Conservation (phyloP, 2,888 invertebrate species). For the Ochropacha duplaris region DNA sequence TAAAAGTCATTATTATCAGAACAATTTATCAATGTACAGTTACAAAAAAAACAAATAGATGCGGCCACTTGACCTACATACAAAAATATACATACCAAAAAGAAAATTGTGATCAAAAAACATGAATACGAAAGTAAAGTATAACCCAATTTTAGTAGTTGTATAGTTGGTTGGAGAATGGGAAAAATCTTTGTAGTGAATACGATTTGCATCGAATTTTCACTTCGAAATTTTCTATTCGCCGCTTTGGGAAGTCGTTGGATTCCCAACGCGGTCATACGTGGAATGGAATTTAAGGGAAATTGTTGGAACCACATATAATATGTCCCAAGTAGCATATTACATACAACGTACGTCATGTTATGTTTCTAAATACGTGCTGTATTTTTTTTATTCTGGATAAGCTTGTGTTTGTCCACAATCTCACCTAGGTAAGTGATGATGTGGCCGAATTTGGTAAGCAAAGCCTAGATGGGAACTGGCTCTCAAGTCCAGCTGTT, state of each 20-base stretch:
- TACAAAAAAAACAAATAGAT: neutral
- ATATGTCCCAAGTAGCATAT: neutral
- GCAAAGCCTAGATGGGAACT: too few species aligned
- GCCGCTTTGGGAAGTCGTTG: conserved; percentile 1
- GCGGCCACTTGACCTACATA: neutral
- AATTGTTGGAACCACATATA: conserved; percentile 23
- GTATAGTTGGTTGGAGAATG: conserved; percentile 12
- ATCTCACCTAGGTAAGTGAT: too few species aligned
- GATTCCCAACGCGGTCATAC: conserved; percentile 22
- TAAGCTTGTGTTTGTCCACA: too few species aligned
- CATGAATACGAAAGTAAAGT: conserved; percentile 1
- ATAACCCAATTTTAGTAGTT: conserved; percentile 22
- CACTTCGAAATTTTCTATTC: conserved; percentile 13
- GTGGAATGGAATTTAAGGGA: conserved; percentile 28
- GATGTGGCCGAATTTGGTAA: too few species aligned
- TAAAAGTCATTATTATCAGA: too few species aligned
- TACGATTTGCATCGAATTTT: conserved; percentile 21
- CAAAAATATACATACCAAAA: neutral
- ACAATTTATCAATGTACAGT: neutral
- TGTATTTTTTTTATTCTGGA: too few species aligned
- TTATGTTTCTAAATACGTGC: too few species aligned
- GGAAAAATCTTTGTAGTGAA: conserved; percentile 13
- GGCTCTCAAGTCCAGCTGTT: too few species aligned
- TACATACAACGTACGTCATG: neutral
- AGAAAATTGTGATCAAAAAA: neutral